phyloP scores from a whole-genome alignment of 2,113 vertebrate genomes.

The Amblyopsis rosae region DNA sequence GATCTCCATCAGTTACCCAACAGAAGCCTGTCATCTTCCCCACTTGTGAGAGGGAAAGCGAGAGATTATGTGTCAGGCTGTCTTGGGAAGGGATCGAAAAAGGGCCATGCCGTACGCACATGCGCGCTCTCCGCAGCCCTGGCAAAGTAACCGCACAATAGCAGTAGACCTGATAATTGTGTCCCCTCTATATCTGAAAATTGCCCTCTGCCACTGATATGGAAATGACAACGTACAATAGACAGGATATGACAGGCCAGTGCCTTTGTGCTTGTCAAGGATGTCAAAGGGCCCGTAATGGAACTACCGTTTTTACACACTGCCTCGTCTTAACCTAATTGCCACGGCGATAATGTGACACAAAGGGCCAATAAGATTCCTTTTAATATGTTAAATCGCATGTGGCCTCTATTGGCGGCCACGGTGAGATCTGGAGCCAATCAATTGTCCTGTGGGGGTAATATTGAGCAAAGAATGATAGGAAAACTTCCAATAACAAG shows the following conservation, averaged over 20 bases:
- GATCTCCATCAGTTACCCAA: neutral
- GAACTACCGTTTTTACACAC: slow-evolving; percentile 9
- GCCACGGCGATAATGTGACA: slow-evolving; percentile 24
- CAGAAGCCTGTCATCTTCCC: neutral
- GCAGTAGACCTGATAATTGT: slow-evolving; percentile 40
- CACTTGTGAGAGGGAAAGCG: no score
- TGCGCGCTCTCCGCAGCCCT: neutral
- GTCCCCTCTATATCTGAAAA: slow-evolving; percentile 29
- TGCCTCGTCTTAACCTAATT: neutral
- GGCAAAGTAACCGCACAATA: neutral
- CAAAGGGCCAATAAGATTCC: slow-evolving; percentile 29
- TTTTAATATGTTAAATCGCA: slow-evolving; percentile 38
- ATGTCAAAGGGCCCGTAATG: slow-evolving; percentile 19
- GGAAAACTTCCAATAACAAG: no score
- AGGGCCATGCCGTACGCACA: no score
- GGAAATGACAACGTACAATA: slow-evolving; percentile 22
- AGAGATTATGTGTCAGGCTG: no score
- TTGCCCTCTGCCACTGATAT: slow-evolving; percentile 20
- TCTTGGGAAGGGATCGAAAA: no score
- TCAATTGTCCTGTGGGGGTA: slow-evolving; percentile 38
- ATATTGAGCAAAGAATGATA: slow-evolving; percentile 31
- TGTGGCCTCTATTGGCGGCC: slow-evolving; percentile 17
- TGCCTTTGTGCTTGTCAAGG: slow-evolving; percentile 27
- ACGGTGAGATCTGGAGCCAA: slow-evolving; percentile 10
- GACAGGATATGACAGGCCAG: neutral